Conservation (phyloP, 2,113 vertebrate genomes). For the Leptodactylus fuscus region DNA sequence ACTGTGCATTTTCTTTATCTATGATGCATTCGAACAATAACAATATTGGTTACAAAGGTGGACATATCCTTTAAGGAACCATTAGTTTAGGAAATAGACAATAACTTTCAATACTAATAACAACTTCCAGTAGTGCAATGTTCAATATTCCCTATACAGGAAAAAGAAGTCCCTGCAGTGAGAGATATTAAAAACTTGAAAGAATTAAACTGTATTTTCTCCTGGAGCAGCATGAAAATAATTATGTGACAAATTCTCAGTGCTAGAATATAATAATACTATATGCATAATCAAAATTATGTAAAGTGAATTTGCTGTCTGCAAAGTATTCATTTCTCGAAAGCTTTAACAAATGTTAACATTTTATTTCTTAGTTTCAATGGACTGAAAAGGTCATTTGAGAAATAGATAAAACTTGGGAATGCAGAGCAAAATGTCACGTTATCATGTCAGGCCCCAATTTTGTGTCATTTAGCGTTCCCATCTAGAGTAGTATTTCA, state of each 20-base stretch:
- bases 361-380: not conserved
- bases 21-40: too few species aligned
- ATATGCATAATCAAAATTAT: constrained; percentile 40
- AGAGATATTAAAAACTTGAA: constrained; percentile 50
- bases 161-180: constrained; percentile 42
- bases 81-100: too few species aligned
- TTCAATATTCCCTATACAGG: not conserved
- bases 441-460: not conserved
- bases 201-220: constrained; percentile 48
- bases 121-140: constrained; percentile 24
- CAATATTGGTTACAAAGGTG: too few species aligned
- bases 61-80: too few species aligned
- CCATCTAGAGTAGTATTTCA: not conserved
- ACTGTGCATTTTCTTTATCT: too few species aligned
- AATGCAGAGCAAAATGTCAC: not conserved
- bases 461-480: not conserved
- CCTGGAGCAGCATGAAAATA: constrained; percentile 27
- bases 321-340: not conserved
- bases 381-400: not conserved
- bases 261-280: constrained; percentile 5
- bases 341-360: constrained; percentile 1
- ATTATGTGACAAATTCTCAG: constrained; percentile 29
- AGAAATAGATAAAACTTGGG: not conserved
- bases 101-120: not conserved
- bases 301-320: not conserved